phyloP scores from a whole-genome alignment of 2,113 vertebrate genomes.

The Pardalotus punctatus region DNA sequence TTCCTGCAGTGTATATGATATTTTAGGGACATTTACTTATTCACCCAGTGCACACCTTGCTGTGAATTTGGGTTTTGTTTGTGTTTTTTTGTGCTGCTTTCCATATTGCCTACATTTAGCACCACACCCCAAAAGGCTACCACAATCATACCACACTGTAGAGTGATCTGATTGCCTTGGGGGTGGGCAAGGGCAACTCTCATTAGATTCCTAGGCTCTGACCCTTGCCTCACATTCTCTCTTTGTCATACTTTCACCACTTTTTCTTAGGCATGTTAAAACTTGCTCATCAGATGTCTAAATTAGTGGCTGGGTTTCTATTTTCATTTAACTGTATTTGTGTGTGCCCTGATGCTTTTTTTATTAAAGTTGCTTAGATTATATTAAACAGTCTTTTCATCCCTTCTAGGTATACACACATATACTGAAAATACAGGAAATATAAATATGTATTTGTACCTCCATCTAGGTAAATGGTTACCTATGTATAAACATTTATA shows the following conservation, averaged over 20 bases:
- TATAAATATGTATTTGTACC: neutral
- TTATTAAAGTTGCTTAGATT: neutral
- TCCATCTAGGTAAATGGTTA: neutral
- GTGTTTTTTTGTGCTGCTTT: neutral
- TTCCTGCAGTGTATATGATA: too few species aligned
- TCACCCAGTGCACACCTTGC: neutral
- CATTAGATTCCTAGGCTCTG: neutral
- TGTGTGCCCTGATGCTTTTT: neutral
- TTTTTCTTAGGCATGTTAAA: neutral
- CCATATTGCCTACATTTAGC: neutral
- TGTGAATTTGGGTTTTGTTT: neutral
- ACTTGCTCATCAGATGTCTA: neutral
- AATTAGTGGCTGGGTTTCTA: neutral
- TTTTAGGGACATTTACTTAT: neutral
- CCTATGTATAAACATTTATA: neutral
- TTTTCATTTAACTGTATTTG: neutral
- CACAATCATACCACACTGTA: neutral
- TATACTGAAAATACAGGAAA: neutral
- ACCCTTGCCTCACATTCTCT: neutral
- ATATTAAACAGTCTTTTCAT: neutral
- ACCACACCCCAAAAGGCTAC: neutral
- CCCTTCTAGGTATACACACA: neutral
- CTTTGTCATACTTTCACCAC: neutral
- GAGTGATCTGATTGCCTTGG: neutral
- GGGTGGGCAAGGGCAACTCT: neutral